A percentile compares a stretch with the other conserved stretches of the same genome.
phyloP scores from a whole-genome alignment of 2,888 invertebrate genomes.

The Rhagophthalmus giganteus region DNA sequence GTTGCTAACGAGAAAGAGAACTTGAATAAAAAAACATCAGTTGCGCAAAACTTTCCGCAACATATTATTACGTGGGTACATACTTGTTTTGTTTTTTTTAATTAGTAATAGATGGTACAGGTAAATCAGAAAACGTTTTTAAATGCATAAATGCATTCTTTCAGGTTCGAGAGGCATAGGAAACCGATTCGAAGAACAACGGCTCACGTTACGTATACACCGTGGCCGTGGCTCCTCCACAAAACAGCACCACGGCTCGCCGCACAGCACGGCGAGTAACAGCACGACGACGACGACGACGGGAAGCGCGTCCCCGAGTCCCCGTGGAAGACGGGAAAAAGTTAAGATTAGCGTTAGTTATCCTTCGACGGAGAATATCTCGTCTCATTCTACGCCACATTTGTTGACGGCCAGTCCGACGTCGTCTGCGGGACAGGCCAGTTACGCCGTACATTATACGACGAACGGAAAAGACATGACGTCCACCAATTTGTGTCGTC shows the following conservation, averaged over 20 bases:
- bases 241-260: constrained; percentile 64
- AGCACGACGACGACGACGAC: constrained; percentile 70
- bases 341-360: constrained; percentile 86
- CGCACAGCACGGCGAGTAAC: constrained; percentile 70
- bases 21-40: not conserved
- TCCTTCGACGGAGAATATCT: constrained; percentile 73
- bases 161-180: constrained; percentile 68
- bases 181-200: constrained; percentile 83
- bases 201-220: constrained; percentile 89
- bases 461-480: constrained; percentile 66
- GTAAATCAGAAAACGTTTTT: too few species aligned
- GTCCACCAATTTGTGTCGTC: constrained; percentile 55
- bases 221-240: constrained; percentile 74
- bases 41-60: not conserved
- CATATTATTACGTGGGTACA: not conserved
- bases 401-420: constrained; percentile 52
- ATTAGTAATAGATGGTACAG: not conserved
- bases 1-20: too few species aligned
- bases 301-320: constrained; percentile 61
- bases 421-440: constrained; percentile 52
- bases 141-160: constrained; percentile 29
- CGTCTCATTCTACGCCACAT: constrained; percentile 45
- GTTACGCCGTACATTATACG: constrained; percentile 71
- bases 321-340: constrained; percentile 69
- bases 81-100: not conserved